Conservation (phyloP, 2,113 vertebrate species). For the Poeciliopsis prolifica region DNA sequence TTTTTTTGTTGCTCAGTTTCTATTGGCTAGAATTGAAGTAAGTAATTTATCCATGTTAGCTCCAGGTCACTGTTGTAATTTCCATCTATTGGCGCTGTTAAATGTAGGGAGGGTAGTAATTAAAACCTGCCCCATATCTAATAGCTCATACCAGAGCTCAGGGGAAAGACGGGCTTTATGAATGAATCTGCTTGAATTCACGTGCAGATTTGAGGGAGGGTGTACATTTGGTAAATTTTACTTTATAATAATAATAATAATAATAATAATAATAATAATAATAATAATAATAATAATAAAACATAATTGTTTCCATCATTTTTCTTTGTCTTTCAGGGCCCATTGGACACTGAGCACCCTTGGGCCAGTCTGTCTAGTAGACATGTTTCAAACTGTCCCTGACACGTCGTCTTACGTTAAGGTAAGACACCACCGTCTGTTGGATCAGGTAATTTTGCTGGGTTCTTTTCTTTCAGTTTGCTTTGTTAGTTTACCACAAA, state of each 20-base stretch:
- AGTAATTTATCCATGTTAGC: conserved; percentile 51
- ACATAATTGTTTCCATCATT: not conserved
- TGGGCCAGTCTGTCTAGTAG: conserved; percentile 75
- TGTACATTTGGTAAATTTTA: conserved; percentile 39
- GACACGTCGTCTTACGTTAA: conserved; percentile 98
- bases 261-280: not conserved
- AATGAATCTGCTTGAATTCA: conserved; percentile 45
- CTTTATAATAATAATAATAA: conserved; percentile 13
- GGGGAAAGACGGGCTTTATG: conserved; percentile 4
- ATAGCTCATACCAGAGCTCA: conserved; percentile 17
- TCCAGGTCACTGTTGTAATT: conserved; percentile 38
- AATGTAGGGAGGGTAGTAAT: conserved; percentile 24
- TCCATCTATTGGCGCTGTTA: conserved; percentile 38
- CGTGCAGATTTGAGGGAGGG: not conserved
- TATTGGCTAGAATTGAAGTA: conserved; percentile 47
- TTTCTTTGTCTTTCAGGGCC: conserved; percentile 47
- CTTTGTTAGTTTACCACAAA: not conserved
- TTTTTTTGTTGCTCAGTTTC: conserved; percentile 36
- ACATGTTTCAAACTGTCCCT: conserved; percentile 97
- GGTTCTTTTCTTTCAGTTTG: conserved; percentile 23
- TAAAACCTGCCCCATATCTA: conserved; percentile 36
- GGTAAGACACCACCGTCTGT: conserved; percentile 91
- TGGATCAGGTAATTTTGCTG: conserved; percentile 85
- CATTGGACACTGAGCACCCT: conserved; percentile 66
- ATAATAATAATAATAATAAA: conserved; percentile 1